Evolutionary conservation across 2,113 vertebrate genomes (phyloP).

Genomic region (Labrus mixtus): DNA sequence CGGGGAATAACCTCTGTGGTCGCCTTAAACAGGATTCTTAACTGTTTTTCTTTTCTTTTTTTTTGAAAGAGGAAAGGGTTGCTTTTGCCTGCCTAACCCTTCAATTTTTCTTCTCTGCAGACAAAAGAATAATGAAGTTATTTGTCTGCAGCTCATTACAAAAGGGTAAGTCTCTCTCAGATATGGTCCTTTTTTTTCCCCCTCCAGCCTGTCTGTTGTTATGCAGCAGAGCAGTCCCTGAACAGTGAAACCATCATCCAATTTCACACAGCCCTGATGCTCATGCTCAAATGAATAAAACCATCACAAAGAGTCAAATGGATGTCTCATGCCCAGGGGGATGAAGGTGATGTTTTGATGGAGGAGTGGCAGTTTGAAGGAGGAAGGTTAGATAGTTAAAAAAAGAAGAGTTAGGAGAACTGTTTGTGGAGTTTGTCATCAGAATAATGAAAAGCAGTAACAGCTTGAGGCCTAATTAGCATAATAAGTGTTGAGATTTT

Average conservation of each 20-base stretch:
- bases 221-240: not conserved
- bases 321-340: not conserved
- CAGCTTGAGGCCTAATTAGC: not conserved
- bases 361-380: not conserved
- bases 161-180: conserved; percentile 52
- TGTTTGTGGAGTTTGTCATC: not conserved
- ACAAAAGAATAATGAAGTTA: conserved; percentile 66
- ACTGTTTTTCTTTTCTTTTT: conserved; percentile 22
- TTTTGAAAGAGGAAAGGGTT: conserved; percentile 53
- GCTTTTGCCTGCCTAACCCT: conserved; percentile 33
- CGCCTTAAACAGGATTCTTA: conserved; percentile 55
- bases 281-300: conserved; percentile 25
- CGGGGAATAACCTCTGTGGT: conserved; percentile 52
- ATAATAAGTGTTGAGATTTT: conserved; percentile 1
- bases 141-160: conserved; percentile 65
- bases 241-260: conserved; percentile 27
- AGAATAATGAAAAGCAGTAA: not conserved
- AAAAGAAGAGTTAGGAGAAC: not conserved
- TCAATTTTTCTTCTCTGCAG: conserved; percentile 36
- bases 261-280: conserved; percentile 30
- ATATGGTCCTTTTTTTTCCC: conserved; percentile 18
- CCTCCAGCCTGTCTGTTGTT: conserved; percentile 6
- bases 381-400: not conserved
- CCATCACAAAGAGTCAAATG: conserved; percentile 5
- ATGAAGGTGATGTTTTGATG: conserved; percentile 1